Conservation (phyloP, 2,888 invertebrate genomes). For the Nemotelus nigrinus region DNA sequence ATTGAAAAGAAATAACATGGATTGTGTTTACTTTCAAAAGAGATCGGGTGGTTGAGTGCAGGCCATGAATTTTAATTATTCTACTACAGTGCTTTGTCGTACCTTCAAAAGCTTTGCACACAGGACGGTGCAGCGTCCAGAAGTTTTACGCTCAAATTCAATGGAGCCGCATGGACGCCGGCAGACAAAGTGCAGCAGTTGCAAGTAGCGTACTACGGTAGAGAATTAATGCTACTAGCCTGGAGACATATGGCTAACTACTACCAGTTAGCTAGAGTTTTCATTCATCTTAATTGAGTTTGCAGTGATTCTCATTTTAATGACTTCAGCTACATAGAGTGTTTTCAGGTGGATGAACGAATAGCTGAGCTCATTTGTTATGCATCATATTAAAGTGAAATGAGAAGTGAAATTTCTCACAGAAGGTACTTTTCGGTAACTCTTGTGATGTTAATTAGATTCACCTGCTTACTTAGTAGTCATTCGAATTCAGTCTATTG, state of each 20-base stretch:
- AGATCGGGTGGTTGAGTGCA: conserved; percentile 27
- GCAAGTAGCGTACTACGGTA: neutral
- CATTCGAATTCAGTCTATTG: no score
- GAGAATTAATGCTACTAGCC: conserved; percentile 17
- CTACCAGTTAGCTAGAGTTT: neutral
- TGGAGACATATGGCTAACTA: neutral
- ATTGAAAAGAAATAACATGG: conserved; percentile 9
- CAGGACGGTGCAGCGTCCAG: conserved; percentile 6
- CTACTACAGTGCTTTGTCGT: neutral
- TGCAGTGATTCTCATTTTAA: neutral
- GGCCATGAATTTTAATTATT: conserved; percentile 39
- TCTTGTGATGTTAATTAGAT: no score
- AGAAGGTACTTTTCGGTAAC: no score
- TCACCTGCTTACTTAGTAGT: no score
- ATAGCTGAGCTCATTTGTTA: no score
- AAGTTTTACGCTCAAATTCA: conserved; percentile 8
- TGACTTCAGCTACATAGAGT: neutral
- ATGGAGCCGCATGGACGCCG: neutral
- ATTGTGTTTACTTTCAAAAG: neutral
- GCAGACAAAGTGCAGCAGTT: conserved; percentile 1
- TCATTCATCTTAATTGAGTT: conserved; percentile 27
- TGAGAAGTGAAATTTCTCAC: no score
- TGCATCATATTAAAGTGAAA: no score
- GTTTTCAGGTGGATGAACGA: neutral
- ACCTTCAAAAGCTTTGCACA: neutral